Base-by-base conservation (phyloP, 2,113 vertebrate genomes). In the Chloebia gouldiae region DNA sequence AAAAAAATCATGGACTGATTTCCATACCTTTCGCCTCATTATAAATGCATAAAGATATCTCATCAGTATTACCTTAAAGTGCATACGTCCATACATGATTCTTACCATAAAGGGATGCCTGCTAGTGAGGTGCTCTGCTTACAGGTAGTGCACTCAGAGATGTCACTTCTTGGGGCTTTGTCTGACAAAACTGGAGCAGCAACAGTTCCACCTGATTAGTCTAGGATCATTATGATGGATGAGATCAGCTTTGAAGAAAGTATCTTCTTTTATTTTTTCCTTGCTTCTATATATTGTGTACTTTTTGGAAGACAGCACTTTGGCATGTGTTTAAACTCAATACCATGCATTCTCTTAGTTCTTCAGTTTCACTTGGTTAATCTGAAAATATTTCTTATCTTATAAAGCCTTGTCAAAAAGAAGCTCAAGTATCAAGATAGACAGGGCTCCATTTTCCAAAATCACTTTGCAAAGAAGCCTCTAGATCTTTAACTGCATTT, bases 51-150 rank as follows among this genome's bases (percentile, higher is more conserved):
- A 19, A 51, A 28, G 12, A 70, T 31, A 30, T 49, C 8, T 76
- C 13, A 44, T 53, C 14, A 82, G 61, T 71, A 22, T 39, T 35
- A 40, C 17, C 20, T 64, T 77, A 69, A 31, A 68, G 61, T 24
- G 6, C 2, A 1, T 19, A 27, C 8, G 6, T 19, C 15, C 4
- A 0, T 42, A 82, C 68, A 47, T 27, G 4, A 24, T 61, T 60
- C 39, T 68, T 85, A 10, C 42, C 25, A 21, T 16, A 68, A 75
- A 30, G 18, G 13, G 17, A 53, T 2, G 1, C 30, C 18, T 92
- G 35, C 13, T n/a, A 19, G 15, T 66, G 60, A 81, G 64, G n/a
- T 15, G 6, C 12, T 78, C 27, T 51, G 9, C 69, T 86, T 66
- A 35, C 25, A 28, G 27, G 35, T 81, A 61, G 11, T 23, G 10